These are phyloP conservation scores for Lypha dubia DNA, from an alignment of 2,888 invertebrate genomes.

Conservation along the genomic window DNA sequence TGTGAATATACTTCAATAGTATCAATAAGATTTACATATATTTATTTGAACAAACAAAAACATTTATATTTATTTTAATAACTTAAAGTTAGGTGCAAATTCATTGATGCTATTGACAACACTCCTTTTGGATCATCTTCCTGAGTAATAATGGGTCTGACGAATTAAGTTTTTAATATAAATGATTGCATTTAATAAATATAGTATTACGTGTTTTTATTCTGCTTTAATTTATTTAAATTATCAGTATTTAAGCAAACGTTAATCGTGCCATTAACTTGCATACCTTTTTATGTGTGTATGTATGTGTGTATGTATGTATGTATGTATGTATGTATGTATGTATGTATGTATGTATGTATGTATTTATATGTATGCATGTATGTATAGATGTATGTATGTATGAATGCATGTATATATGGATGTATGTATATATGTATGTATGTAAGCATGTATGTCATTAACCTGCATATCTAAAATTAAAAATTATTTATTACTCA, in stretches of 20 bases:
- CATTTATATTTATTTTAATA: not conserved
- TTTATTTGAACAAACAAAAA: not conserved
- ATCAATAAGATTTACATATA: too few relatives aligned
- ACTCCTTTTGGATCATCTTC: not conserved
- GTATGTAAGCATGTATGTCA: not conserved
- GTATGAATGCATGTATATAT: too few relatives aligned
- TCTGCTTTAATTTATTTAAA: constrained; percentile 23
- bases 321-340: not conserved
- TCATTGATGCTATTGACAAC: not conserved
- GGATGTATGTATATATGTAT: not conserved
- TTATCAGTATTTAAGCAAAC: constrained; percentile 4
- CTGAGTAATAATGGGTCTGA: not conserved
- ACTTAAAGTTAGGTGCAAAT: not conserved
- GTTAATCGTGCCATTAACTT: constrained; percentile 41
- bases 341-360: not conserved
- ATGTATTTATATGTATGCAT: not conserved
- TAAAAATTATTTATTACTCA: not conserved
- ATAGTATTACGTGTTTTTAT: constrained; percentile 4
- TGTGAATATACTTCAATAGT: too few relatives aligned
- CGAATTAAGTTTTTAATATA: not conserved
- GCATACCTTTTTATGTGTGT: not conserved
- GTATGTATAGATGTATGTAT: not conserved
- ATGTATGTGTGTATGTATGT: not conserved
- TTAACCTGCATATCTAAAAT: not conserved
- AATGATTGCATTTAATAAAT: constrained; percentile 22